Conservation (phyloP, 1,140 invertebrate species). For the Bicyclus anynana region DNA sequence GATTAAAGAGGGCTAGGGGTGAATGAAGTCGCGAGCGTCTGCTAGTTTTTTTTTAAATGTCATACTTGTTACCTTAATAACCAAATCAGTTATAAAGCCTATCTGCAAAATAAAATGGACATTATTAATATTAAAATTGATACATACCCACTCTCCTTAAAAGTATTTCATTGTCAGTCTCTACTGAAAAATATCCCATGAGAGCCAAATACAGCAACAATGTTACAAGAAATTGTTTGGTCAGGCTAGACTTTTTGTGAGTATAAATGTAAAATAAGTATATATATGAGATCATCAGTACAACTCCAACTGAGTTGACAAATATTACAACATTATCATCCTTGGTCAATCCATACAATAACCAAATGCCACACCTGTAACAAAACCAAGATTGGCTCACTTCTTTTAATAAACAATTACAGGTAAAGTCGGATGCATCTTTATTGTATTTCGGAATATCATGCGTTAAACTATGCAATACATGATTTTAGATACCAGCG, state of each 20-base stretch:
- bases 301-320: conserved; percentile 83
- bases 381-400: no score
- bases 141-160: conserved; percentile 45
- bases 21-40: no score
- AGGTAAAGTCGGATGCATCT: no score
- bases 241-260: conserved; percentile 76
- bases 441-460: no score
- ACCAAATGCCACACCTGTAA: conserved; percentile 82
- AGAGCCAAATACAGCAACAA: conserved; percentile 56
- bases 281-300: conserved; percentile 81
- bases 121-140: background rate
- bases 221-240: conserved; percentile 70
- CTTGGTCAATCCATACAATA: conserved; percentile 83
- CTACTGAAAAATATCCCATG: conserved; percentile 67
- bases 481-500: no score
- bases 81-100: no score
- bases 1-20: no score
- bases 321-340: conserved; percentile 81
- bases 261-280: conserved; percentile 81
- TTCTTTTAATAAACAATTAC: background rate
- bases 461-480: no score
- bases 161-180: conserved; percentile 51
- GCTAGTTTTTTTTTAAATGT: no score
- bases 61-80: no score
- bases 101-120: background rate